Evolutionary conservation across 2,797 vertebrate species (phyloP).

Genomic region (Pangasius macronema): DNA sequence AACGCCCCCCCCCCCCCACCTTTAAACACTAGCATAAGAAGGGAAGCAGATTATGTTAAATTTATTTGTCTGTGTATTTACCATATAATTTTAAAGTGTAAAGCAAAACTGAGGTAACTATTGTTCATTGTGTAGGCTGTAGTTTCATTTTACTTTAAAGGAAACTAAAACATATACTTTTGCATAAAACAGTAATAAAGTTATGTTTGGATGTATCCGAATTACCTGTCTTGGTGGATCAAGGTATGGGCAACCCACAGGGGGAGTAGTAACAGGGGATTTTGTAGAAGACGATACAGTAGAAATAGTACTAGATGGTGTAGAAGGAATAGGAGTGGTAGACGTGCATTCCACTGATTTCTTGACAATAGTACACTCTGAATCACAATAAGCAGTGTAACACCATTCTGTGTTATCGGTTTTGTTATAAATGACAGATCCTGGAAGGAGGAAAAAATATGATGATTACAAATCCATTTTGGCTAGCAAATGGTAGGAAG

Average conservation of each 20-base stretch:
- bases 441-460: slow-evolving; percentile 53
- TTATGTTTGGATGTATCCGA: not conserved
- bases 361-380: slow-evolving; percentile 66
- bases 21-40: not conserved
- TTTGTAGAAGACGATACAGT: not conserved
- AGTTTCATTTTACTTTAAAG: not conserved
- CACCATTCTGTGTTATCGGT: slow-evolving; percentile 69
- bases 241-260: slow-evolving; percentile 31
- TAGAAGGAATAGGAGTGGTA: slow-evolving; percentile 29
- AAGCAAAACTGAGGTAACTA: not conserved
- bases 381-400: slow-evolving; percentile 72
- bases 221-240: slow-evolving; percentile 74
- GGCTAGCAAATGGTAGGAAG: not conserved
- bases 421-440: slow-evolving; percentile 68
- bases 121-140: not conserved
- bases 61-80: not conserved
- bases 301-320: not conserved
- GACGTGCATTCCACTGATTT: slow-evolving; percentile 54
- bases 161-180: not conserved
- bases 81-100: not conserved
- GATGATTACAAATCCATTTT: fast-evolving
- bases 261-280: not conserved
- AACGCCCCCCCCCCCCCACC: not conserved
- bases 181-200: not conserved
- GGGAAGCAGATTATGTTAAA: not conserved